Base-by-base conservation (phyloP, 2,113 vertebrate genomes). In the Stomatorhinus ivindoensis region DNA sequence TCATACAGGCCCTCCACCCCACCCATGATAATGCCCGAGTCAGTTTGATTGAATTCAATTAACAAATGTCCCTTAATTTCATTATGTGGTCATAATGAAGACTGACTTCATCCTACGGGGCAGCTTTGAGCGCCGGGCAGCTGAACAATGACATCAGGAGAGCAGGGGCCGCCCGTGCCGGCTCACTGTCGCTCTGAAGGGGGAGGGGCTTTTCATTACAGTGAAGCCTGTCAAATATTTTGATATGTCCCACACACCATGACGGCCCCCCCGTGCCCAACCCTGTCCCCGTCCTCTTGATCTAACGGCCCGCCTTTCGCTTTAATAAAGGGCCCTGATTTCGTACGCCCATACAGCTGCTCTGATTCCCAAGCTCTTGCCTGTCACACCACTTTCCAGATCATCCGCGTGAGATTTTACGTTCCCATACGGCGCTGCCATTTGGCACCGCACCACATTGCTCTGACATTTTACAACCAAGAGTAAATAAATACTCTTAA, bases 161-260 rank as follows among this genome's bases (percentile, higher is more conserved):
- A 96, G 92, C 94, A 92, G 94, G 95, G 96, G 96, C 95, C 95
- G 96, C 97, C 96, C 94, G 96, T 95, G 96, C 95, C 93, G 53
- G 89, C 95, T 96, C 97, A 97, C 96, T 97, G 97, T 97, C 96
- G 96, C 96, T 93, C 95, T 96, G 96, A 94, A 94, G 95, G 94
- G 96, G 95, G 88, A 88, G 91, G 94, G 95, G 96, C 61, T 97
- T 98, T 98, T 97, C 97, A 97, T 97, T 97, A 97, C 97, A 96
- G 97, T 98, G 96, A 98, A 97, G 97, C 97, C 97, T 99, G 98
- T 99, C 98, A 99, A 96, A 98, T 98, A 98, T 97, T 98, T 97
- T 98, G 98, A 99, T 97, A 96, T 97, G 97, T 99, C 97, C 97
- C 97, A 97, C 97, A 96, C 98, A 97, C 97, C 97, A 97, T 97